Evolutionary conservation across 2,113 vertebrate genomes (phyloP).

Genomic region (Calonectris borealis): DNA sequence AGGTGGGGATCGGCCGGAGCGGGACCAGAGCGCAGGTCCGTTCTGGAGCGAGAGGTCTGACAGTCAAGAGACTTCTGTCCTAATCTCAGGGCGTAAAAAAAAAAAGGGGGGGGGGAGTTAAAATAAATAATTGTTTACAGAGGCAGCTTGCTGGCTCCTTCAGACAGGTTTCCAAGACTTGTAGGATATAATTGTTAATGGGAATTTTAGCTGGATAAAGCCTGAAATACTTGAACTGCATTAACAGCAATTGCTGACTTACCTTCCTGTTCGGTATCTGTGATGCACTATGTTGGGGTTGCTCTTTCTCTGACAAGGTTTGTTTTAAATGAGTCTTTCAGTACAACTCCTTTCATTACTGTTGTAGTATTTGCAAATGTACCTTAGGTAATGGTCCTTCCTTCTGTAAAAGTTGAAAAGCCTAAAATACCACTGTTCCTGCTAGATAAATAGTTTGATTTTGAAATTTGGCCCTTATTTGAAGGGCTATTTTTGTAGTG

Average conservation of each 20-base stretch:
- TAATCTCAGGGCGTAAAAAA: no score
- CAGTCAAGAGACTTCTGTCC: neutral
- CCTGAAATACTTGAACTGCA: neutral
- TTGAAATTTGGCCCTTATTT: neutral
- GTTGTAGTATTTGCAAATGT: neutral
- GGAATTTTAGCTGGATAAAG: neutral
- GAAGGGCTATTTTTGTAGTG: neutral
- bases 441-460: neutral
- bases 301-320: neutral
- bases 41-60: neutral
- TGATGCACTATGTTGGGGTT: neutral
- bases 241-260: neutral
- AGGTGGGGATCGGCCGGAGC: neutral
- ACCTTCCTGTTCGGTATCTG: neutral
- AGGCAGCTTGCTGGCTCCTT: neutral
- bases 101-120: no score
- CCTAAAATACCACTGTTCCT: neutral
- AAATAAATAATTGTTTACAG: neutral
- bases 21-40: accelerated
- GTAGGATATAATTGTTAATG: neutral
- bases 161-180: neutral
- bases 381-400: neutral
- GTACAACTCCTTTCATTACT: neutral
- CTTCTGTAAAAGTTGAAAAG: neutral
- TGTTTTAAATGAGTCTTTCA: neutral